Conservation (phyloP, 2,797 vertebrate species). For the Moxostoma hubbsi region DNA sequence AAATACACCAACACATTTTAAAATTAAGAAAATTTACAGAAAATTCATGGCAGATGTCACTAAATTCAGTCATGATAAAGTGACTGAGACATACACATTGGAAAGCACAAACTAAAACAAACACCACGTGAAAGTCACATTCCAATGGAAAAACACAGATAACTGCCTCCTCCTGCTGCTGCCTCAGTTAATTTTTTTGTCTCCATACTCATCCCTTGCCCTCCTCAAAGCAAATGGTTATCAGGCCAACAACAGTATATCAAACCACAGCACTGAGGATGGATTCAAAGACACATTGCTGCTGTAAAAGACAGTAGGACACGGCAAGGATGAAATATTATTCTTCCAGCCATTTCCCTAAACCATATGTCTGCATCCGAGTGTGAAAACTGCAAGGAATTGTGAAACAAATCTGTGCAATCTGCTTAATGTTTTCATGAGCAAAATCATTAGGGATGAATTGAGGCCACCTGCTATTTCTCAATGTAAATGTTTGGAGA, state of each 20-base stretch:
- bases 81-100: not conserved
- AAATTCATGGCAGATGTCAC: too few species aligned
- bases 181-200: slow-evolving; percentile 60
- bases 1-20: too few species aligned
- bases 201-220: slow-evolving; percentile 47
- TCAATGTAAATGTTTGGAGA: not conserved
- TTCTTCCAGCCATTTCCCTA: not conserved
- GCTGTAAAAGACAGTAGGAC: slow-evolving; percentile 47
- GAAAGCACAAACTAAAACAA: not conserved
- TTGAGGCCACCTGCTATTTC: slow-evolving; percentile 4
- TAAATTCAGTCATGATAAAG: slow-evolving; percentile 5
- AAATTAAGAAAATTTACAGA: too few species aligned
- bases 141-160: not conserved
- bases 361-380: not conserved
- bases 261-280: slow-evolving; percentile 32
- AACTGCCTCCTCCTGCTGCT: slow-evolving; percentile 44
- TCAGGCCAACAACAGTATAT: slow-evolving; percentile 65
- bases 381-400: slow-evolving; percentile 6
- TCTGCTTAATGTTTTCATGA: slow-evolving; percentile 9
- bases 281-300: slow-evolving; percentile 11
- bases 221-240: slow-evolving; percentile 63
- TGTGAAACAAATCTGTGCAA: slow-evolving; percentile 1
- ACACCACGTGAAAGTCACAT: not conserved
- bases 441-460: slow-evolving; percentile 11
- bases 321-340: slow-evolving; percentile 42